Evolutionary conservation across 2,113 vertebrate genomes (phyloP).

Genomic region (Camelus bactrianus): DNA sequence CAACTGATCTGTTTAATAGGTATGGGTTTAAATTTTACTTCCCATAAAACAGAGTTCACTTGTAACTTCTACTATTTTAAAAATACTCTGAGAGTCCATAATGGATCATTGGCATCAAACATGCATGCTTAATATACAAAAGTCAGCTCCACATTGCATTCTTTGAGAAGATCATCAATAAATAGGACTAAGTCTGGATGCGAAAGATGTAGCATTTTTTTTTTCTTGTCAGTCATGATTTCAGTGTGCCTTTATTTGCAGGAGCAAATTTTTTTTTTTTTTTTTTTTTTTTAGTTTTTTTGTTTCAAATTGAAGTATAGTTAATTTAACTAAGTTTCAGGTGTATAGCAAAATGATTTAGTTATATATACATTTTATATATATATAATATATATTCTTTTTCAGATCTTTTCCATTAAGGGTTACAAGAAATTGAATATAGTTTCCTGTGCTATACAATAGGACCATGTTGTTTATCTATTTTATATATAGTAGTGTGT

Average conservation of each 20-base stretch:
- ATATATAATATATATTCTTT: no score
- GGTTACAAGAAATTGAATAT: no score
- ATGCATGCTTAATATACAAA: background rate
- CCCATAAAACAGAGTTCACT: background rate
- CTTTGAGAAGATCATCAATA: background rate
- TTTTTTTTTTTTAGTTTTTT: no score
- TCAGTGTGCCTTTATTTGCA: background rate
- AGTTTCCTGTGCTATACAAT: no score
- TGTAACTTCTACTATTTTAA: background rate
- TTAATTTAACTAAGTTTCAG: no score
- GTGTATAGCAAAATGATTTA: no score
- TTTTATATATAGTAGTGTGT: no score
- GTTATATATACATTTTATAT: no score
- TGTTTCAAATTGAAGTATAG: no score
- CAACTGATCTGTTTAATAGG: background rate
- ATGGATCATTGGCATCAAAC: background rate
- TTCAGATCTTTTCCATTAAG: no score
- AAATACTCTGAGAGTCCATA: background rate
- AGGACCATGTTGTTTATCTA: no score
- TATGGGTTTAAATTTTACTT: background rate
- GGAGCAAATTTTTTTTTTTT: background rate
- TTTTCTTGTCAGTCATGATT: background rate
- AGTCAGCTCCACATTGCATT: background rate
- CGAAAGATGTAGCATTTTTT: background rate
- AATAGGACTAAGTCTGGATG: background rate